Evolutionary conservation across 37 sponge, comb jelly and placozoan species (phyloP), one percentile per base, ranked within the genome.

Genomic region (Halichondria panicea): DNA sequence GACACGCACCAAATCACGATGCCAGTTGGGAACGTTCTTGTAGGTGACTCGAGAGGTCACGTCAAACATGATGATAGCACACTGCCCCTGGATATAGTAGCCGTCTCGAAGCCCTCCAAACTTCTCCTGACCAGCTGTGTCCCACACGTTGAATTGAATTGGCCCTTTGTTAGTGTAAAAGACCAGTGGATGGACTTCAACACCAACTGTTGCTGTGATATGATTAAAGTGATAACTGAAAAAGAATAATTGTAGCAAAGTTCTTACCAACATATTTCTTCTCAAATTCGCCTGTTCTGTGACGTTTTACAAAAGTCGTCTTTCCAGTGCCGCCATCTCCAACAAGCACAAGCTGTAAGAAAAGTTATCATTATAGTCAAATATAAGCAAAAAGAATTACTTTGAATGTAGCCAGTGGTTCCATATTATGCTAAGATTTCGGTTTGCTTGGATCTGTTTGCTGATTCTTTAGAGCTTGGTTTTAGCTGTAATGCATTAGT

Each of bases 291-390:
- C 99, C 99, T 9, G 99, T 99, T 38, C 93, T 76, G 82, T 99
- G 99, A 24, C 99, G 61, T 48, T 99, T 99, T 21, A 99, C 99
- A 68, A 99, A 99, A 2, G 99, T 99, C 9, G 99, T 99, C 58
- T 99, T 99, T 6, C 99, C 99, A n/a, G 96, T 95, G 37, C 99
- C 99, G 27, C 99, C 99, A 63, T 99, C 99, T 13, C 99, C 99
- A 27, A 99, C 99, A 57, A 99, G 74, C 1, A 99, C 99, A 43
- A 94, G 82, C 95, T 97, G 61, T 0, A 61, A 41, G 37, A 1
- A 36, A 57, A 32, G 6, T 25, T 24, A 63, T 48, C 9, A 48
- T 27, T 3, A 3, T 27, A 5, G 63, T 4, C 2, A 4, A 63
- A 4, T n/a, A n/a, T n/a, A n/a, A n/a, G n/a, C 13, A 70, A 55